Base-by-base conservation (phyloP, 2,113 vertebrate species). In the Macrotis lagotis region DNA sequence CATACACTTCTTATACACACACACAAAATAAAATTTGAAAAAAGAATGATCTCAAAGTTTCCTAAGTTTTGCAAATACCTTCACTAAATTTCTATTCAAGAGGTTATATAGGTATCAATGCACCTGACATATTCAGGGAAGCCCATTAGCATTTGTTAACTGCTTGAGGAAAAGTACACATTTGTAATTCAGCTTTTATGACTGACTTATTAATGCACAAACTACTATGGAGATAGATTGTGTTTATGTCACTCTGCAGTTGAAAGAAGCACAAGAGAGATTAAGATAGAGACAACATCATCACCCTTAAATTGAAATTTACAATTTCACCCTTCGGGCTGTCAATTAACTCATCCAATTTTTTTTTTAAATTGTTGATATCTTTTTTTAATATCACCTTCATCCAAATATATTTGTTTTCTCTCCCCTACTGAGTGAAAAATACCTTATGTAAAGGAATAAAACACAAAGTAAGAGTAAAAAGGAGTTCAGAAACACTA, bases 31-130 rank as follows among this genome's bases (percentile, higher is more conserved):
- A 95, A 94, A 53, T 83, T 14, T 94, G 55, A 95, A 96, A 90
- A 48, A 50, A 96, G 90, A 96, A 94, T 93, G 55, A 97, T 96
- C 96, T 96, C 74, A 93, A 93, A 90, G 50, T 90, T 95, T 96
- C 93, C 55, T 66, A 95, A 96, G 83, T 94, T 96, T 55, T 93
- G 59, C 91, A 94, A 94, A 94, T 90, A 92, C 26, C 52, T 91
- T 94, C 93, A 93, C 94, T 96, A 95, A 93, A 53, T 59, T 95
- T 28, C 37, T 91, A 31, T 97, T 95, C 49, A 93, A 48, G 92
- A 95, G 88, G 37, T 95, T 89, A 90, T 55, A 51, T 89, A 93
- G 93, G 94, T 92, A 96, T 90, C 74, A 44, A 50, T 59, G 31
- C 74, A 94, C 90, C 97, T 97, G 93, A 95, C 92, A 94, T 47